Evolutionary conservation across 2,888 invertebrate genomes (phyloP).

Genomic region (Apodemia zela): DNA sequence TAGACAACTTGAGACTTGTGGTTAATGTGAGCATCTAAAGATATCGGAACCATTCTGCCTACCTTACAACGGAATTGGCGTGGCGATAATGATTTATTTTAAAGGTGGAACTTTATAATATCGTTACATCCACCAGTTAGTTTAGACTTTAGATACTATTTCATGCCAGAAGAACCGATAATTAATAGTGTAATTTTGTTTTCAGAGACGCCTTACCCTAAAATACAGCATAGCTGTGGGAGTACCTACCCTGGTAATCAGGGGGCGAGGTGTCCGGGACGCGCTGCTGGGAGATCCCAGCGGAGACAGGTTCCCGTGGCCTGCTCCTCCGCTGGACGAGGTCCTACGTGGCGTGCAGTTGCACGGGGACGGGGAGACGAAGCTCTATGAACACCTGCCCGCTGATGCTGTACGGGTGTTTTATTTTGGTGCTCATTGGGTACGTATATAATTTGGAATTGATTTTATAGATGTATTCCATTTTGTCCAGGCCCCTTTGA

Average conservation of each 20-base stretch:
- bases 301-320: conserved; percentile 87
- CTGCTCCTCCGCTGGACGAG: conserved; percentile 83
- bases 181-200: conserved; percentile 26
- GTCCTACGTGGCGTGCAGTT: conserved; percentile 73
- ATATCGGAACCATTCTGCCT: too few species aligned
- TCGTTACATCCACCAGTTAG: too few species aligned
- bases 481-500: too few species aligned
- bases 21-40: too few species aligned
- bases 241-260: conserved; percentile 87
- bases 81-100: too few species aligned
- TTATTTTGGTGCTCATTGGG: conserved; percentile 95
- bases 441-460: conserved; percentile 66
- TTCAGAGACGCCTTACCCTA: conserved; percentile 86
- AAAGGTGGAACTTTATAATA: too few species aligned
- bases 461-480: neutral
- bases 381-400: conserved; percentile 80
- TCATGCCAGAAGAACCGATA: too few species aligned
- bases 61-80: too few species aligned
- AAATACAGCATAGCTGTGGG: conserved; percentile 88
- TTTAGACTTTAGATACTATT: too few species aligned
- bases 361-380: conserved; percentile 55
- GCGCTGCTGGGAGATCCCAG: conserved; percentile 84
- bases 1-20: too few species aligned
- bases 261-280: conserved; percentile 84
- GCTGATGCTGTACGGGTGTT: conserved; percentile 85